Evolutionary conservation across 2,113 vertebrate genomes (phyloP).

Genomic region (Probosciger aterrimus): DNA sequence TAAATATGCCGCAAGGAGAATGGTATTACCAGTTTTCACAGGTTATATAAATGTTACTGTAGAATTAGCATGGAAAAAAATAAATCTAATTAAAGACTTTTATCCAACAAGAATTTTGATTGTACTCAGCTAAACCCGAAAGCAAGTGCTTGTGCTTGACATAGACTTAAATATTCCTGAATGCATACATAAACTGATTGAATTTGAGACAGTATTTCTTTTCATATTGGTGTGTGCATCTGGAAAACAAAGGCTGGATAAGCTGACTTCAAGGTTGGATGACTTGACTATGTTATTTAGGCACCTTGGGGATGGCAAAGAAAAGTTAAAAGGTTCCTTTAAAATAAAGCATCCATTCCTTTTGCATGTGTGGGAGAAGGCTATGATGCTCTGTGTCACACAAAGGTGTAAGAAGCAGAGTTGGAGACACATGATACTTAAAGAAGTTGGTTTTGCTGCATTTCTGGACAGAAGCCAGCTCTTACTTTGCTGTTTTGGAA

Average conservation of each 20-base stretch:
- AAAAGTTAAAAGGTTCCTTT: background rate
- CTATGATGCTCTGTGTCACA: background rate
- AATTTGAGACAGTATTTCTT: background rate
- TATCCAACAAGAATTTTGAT: constrained; percentile 24
- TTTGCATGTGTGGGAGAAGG: background rate
- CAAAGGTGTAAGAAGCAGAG: background rate
- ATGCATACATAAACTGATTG: background rate
- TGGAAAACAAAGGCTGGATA: background rate
- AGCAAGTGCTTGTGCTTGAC: background rate
- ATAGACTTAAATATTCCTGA: constrained; percentile 14
- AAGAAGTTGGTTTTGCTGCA: background rate
- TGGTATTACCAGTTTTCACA: background rate
- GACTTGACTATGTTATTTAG: background rate
- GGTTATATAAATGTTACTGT: background rate
- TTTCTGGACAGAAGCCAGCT: background rate
- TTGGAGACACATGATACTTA: background rate
- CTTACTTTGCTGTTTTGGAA: background rate
- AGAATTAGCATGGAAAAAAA: background rate
- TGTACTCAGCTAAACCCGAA: constrained; percentile 14
- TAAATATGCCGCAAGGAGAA: background rate
- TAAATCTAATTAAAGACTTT: constrained; percentile 31
- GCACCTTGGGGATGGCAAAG: background rate
- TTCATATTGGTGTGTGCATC: background rate
- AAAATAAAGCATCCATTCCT: background rate
- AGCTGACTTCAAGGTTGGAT: background rate